These are phyloP conservation scores for Barnardius zonarius DNA, from an alignment of 2,113 vertebrate species.

Conservation along the genomic window DNA sequence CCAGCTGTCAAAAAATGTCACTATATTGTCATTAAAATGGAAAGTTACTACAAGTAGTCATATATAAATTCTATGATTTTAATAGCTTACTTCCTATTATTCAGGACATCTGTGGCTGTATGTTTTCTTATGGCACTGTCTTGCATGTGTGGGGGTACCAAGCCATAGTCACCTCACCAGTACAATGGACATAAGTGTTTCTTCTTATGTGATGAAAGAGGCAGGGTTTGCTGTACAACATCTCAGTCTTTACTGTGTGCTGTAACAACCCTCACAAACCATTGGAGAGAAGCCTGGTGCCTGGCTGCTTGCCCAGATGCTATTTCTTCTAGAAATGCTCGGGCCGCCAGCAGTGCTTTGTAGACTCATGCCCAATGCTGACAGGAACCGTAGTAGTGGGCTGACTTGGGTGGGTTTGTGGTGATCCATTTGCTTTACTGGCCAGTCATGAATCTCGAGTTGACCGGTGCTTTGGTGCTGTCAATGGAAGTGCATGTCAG, in stretches of 20 bases:
- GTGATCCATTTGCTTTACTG: background rate
- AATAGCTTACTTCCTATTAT: background rate
- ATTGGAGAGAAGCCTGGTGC: conserved; percentile 2
- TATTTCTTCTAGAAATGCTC: conserved; percentile 58
- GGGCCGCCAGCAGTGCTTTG: background rate
- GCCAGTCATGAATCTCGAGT: background rate
- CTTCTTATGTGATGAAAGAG: background rate
- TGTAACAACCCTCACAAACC: background rate
- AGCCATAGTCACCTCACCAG: background rate
- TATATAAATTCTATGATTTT: background rate
- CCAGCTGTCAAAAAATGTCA: conserved; percentile 25
- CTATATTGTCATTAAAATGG: conserved; percentile 36
- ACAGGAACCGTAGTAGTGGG: background rate
- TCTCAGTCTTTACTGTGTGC: background rate
- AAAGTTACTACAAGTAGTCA: background rate
- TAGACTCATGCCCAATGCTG: background rate
- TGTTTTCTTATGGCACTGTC: background rate
- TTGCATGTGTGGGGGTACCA: background rate
- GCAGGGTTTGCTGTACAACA: background rate
- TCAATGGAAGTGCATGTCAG: background rate
- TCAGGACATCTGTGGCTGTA: background rate
- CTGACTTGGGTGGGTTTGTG: conserved; percentile 10
- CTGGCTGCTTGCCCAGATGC: conserved; percentile 38
- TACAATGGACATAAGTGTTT: background rate
- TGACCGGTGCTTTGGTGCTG: background rate